Evolutionary conservation across 2,888 invertebrate species (phyloP).

Genomic region (Lithophane ornitopus): DNA sequence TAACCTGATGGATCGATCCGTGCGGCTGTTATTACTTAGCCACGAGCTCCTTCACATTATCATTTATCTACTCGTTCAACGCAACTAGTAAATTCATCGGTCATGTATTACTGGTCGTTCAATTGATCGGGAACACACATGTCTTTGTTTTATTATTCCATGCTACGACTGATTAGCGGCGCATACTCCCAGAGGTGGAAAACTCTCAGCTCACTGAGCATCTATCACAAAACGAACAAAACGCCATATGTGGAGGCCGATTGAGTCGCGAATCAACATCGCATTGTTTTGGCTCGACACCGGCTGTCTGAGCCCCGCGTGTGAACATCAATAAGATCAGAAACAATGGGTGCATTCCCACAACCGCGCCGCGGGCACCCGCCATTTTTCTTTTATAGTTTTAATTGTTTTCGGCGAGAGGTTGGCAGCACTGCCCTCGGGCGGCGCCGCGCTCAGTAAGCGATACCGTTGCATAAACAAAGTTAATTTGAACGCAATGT

Average conservation of each 20-base stretch:
- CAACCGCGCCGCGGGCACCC: constrained; percentile 82
- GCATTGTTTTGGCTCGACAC: constrained; percentile 69
- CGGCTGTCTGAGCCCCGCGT: constrained; percentile 67
- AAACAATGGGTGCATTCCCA: constrained; percentile 85
- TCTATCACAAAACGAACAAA: constrained; percentile 68
- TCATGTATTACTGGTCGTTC: neutral
- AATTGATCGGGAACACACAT: constrained; percentile 13
- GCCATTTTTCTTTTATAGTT: constrained; percentile 77
- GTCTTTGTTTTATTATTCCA: constrained; percentile 60
- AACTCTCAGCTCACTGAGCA: constrained; percentile 64
- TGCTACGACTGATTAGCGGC: constrained; percentile 57
- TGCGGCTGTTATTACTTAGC: no score
- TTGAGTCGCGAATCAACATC: constrained; percentile 68
- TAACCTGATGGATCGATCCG: no score
- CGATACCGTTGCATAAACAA: constrained; percentile 76
- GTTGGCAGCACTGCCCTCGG: constrained; percentile 83
- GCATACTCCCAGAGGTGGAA: constrained; percentile 63
- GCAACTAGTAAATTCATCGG: neutral
- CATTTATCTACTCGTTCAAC: neutral
- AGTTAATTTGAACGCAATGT: constrained; percentile 70
- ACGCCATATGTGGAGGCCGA: constrained; percentile 68
- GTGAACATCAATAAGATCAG: constrained; percentile 74
- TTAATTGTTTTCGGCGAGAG: constrained; percentile 88
- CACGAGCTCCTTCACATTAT: neutral
- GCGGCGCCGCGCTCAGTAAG: constrained; percentile 73